These are phyloP conservation scores for Cosmia pyralina DNA, from an alignment of 2,888 invertebrate species.

Conservation along the genomic window DNA sequence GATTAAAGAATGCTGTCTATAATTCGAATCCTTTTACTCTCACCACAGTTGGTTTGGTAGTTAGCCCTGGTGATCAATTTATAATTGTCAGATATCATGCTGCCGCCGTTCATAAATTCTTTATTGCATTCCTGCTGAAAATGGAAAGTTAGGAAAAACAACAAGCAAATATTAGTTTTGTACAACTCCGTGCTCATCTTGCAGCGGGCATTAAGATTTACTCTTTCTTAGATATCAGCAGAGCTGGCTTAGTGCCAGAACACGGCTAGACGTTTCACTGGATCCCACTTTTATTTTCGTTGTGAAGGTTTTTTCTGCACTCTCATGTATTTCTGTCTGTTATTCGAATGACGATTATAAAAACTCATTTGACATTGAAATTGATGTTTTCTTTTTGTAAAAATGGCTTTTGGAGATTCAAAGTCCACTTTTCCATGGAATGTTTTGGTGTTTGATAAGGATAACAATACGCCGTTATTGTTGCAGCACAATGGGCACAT, in stretches of 20 bases:
- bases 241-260: constrained; percentile 58
- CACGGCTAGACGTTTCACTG: constrained; percentile 50
- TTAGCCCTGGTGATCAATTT: constrained; percentile 1
- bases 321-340: constrained; percentile 47
- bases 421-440: constrained; percentile 21
- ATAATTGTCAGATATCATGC: not conserved
- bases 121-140: not conserved
- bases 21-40: not conserved
- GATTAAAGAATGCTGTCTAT: too few species aligned
- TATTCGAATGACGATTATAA: constrained; percentile 26
- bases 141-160: too few species aligned
- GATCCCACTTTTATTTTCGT: constrained; percentile 65
- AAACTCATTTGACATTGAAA: constrained; percentile 49
- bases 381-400: constrained; percentile 10
- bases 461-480: constrained; percentile 34
- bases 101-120: not conserved
- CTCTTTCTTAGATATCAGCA: constrained; percentile 50
- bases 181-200: constrained; percentile 30
- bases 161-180: constrained; percentile 4
- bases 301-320: constrained; percentile 62
- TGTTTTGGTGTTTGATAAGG: constrained; percentile 20
- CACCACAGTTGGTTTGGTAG: too few species aligned
- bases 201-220: constrained; percentile 53
- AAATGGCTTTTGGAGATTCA: not conserved
- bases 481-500: constrained; percentile 32